Evolutionary conservation across 2,113 vertebrate species (phyloP), one percentile per base, ranked within the genome.

Genomic region (Oostethus manadensis): DNA sequence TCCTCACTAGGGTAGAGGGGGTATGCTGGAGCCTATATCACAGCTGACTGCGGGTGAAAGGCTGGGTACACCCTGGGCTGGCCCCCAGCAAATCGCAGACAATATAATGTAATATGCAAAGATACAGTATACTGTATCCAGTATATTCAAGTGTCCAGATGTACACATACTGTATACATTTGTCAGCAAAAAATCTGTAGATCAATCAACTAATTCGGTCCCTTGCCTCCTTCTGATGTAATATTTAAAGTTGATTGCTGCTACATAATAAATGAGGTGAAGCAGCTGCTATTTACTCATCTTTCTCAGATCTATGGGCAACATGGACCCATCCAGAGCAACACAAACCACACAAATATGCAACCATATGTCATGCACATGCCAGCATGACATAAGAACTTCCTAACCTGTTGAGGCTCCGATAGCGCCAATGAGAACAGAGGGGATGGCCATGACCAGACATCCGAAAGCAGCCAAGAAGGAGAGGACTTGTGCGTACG

Each of bases 391-490:
- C 21, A 26, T 17, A 26, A 51, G n/a, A 35, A 35, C 51, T 44
- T 40, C 76, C 76, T 84, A 84, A 99, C 96, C 93, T 93, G 96
- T 98, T 55, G 95, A 98, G 69, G 95, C 95, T 62, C 94, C 97
- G 38, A 98, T 93, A 51, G 97, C 97, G 46, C 97, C 97, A 13
- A 99, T 98, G 55, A 98, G 92, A 57, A 98, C 76, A 0, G 97
- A 89, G 13, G 97, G 97, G 45, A 99, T 56, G 33, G 97, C 97
- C 97, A 99, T 99, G 76, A 99, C 64, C 44, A 99, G 74, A 80
- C 96, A 98, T 17, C 96, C 97, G 16, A 99, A 97, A 20, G 96
- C 96, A 70, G 97, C 97, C 74, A 99, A 82, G 81, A 98, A 94
- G 63, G 97, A 99, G 50, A 99, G 86, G 42, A 99, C 93, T 85